phyloP scores from a whole-genome alignment of 1,140 invertebrate genomes.

The Oryzaephilus surinamensis region DNA sequence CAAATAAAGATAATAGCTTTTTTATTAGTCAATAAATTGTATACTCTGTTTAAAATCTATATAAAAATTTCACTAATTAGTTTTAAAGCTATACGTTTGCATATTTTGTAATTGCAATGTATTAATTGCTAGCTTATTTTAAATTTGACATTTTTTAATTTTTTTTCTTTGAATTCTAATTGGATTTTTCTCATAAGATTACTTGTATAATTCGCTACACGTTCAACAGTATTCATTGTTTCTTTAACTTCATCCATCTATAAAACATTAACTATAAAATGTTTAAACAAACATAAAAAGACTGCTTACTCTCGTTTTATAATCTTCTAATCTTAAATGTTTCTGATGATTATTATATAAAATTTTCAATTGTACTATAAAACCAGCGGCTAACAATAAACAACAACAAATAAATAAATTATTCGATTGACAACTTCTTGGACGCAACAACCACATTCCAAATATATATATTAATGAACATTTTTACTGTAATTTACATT shows the following conservation, averaged over 20 bases:
- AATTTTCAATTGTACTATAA: constrained; percentile 25
- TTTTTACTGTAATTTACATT: no score
- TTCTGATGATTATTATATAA: constrained; percentile 27
- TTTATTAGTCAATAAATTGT: no score
- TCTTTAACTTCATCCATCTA: constrained; percentile 42
- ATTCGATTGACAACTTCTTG: constrained; percentile 26
- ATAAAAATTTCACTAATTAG: no score
- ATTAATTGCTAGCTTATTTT: no score
- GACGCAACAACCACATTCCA: no score
- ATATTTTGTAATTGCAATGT: no score
- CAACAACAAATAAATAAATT: constrained; percentile 22
- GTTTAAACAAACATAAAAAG: constrained; percentile 3
- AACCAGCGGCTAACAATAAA: constrained; percentile 20
- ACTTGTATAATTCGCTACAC: constrained; percentile 35
- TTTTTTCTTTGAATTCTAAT: no score
- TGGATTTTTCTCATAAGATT: constrained; percentile 20
- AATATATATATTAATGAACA: no score
- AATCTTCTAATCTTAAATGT: constrained; percentile 20
- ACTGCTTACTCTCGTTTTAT: constrained; percentile 39
- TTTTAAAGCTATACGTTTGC: no score
- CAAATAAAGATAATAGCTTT: no score
- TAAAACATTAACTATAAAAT: constrained; percentile 14
- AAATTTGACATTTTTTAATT: no score
- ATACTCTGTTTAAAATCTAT: no score
- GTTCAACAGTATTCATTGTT: constrained; percentile 39